These are phyloP conservation scores for Avahi laniger DNA, from an alignment of 2,797 vertebrate genomes.

Conservation along the genomic window DNA sequence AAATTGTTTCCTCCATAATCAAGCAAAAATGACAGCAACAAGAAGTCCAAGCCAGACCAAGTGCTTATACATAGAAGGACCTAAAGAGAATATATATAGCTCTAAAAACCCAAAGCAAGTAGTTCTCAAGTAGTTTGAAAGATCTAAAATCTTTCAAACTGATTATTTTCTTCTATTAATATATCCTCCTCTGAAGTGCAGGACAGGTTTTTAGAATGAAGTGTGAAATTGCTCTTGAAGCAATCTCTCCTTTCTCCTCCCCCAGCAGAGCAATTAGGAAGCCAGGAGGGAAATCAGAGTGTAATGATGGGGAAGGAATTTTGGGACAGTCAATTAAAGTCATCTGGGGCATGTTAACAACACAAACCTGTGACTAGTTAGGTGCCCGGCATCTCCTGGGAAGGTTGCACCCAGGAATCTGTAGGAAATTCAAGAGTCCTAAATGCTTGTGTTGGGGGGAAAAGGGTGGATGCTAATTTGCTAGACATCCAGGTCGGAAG, in stretches of 20 bases:
- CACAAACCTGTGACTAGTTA: not conserved
- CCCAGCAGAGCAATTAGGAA: not conserved
- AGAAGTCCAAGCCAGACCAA: not conserved
- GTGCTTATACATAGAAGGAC: not conserved
- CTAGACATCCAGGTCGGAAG: not conserved
- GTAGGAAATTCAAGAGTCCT: not conserved
- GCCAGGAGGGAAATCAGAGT: constrained; percentile 49
- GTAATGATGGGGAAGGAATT: constrained; percentile 10
- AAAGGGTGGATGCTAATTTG: not conserved
- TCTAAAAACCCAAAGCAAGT: not conserved
- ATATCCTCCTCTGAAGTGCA: constrained; percentile 12
- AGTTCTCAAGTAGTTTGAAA: not conserved
- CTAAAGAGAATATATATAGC: not conserved
- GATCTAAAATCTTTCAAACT: not conserved
- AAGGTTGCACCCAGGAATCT: not conserved
- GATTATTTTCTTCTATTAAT: not conserved
- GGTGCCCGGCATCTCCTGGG: not conserved
- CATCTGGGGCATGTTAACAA: not conserved
- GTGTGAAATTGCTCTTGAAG: constrained; percentile 50
- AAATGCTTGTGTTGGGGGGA: not conserved
- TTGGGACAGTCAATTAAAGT: not conserved
- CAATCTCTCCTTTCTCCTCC: not conserved
- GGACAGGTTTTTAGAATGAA: constrained; percentile 40
- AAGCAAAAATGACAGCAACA: not conserved
- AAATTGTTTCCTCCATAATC: not conserved